Conservation (phyloP, 2,888 invertebrate genomes). For the Asteroscopus sphinx region DNA sequence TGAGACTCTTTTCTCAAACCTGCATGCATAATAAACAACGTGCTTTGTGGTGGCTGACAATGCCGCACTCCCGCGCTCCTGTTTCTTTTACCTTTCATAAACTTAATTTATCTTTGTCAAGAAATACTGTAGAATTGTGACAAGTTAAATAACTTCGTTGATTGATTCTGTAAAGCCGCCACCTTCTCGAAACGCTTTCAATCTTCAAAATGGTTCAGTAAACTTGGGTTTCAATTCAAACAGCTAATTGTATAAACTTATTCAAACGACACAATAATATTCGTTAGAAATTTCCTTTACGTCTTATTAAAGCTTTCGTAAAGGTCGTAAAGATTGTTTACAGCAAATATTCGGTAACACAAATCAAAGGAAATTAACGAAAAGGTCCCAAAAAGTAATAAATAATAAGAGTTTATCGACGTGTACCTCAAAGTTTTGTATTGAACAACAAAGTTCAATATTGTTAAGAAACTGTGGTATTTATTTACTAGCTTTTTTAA, state of each 20-base stretch:
- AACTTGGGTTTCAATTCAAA: conserved; percentile 33
- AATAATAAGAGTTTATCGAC: conserved; percentile 39
- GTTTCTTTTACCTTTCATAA: conserved; percentile 18
- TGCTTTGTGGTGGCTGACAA: conserved; percentile 42
- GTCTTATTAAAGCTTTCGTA: conserved; percentile 18
- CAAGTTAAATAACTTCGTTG: conserved; percentile 40
- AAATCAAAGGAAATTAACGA: conserved; percentile 36
- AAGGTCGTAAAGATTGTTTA: conserved; percentile 36
- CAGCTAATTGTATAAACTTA: conserved; percentile 27
- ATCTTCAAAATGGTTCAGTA: conserved; percentile 13
- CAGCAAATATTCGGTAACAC: conserved; percentile 29
- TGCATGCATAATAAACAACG: conserved; percentile 39
- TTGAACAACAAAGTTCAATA: conserved; percentile 35
- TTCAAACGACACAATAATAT: conserved; percentile 25
- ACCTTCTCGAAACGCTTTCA: conserved; percentile 21
- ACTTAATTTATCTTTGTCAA: conserved; percentile 30
- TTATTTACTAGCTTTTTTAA: conserved; percentile 50
- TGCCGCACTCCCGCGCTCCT: conserved; percentile 1
- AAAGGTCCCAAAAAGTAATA: conserved; percentile 31
- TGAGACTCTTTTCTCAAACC: conserved; percentile 38
- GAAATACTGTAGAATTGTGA: conserved; percentile 33
- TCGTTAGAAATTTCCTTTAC: conserved; percentile 12
- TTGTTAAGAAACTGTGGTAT: conserved; percentile 35
- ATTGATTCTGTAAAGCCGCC: conserved; percentile 25
- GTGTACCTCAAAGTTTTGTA: conserved; percentile 33